Base-by-base conservation (phyloP, 2,888 invertebrate species). In the Dicranocentrus wangi region DNA sequence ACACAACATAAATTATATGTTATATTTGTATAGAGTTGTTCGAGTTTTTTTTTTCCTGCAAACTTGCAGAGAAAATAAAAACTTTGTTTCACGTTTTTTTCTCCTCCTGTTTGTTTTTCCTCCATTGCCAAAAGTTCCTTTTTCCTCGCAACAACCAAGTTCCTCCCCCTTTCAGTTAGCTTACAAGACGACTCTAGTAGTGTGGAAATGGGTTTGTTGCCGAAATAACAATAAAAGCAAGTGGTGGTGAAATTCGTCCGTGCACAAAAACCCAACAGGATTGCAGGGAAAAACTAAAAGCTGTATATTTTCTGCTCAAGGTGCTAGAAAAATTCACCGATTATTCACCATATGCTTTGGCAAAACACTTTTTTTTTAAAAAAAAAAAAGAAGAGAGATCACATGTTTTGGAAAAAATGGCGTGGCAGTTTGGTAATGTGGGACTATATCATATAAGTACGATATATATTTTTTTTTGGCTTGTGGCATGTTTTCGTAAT, bases 261-360 rank as follows among this genome's bases (percentile, higher is more conserved):
- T 47, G 17, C 17, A 47, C 2, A n/a, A 47, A 47, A n/a, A n/a
- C n/a, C n/a, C n/a, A n/a, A 32, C 10, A 32, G 3, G 32, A 32
- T 32, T 70, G 47, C 47, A 0, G 5, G 21, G 55, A 32, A 68
- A 42, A 19, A 27, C 28, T 1, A 15, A 68, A 32, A 32, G 1
- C 43, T 8, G 69, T 55, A 61, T 19, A 61, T 1, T 8, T n/a
- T 60, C 7, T 60, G 60, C 60, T 47, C 32, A 72, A 72, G 72
- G 72, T 63, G 61, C 72, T n/a, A 53, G 23, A 63, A 63, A 60
- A 53, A 23, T 27, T 58, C 21, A 42, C n/a, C 63, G 60, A 39
- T 19, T 28, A 61, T 63, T 63, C 21, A 21, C 51, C 72, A 72
- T 61, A 63, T 63, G 51, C 51, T 32, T 51, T 28, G 8, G 43